A percentile compares a stretch with the other conserved stretches of the same genome.
Evolutionary conservation across 2,888 invertebrate genomes (phyloP).

Genomic region (Tetramorium bicarinatum): DNA sequence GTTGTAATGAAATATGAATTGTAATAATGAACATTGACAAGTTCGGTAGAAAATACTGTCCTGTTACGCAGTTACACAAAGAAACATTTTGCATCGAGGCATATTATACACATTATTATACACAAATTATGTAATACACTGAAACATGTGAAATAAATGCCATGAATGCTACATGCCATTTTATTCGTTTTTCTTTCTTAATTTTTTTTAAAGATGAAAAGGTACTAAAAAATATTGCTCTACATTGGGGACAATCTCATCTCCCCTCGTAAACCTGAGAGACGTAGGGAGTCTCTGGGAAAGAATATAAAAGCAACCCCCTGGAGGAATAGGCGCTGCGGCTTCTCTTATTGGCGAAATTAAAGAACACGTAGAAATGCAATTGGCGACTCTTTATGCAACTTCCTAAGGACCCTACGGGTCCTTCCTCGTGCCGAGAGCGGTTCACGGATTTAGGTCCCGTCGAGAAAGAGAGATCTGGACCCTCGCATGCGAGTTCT

Average conservation of each 20-base stretch:
- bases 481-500: conserved; percentile 50
- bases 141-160: neutral
- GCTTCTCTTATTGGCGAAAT: conserved; percentile 32
- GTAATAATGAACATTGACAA: neutral
- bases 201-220: neutral
- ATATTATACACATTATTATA: neutral
- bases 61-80: neutral
- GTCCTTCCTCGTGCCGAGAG: neutral
- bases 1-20: neutral
- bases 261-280: neutral
- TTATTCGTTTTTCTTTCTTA: neutral
- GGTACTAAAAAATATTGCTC: neutral
- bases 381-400: conserved; percentile 34
- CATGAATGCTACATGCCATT: neutral
- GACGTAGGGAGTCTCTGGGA: neutral
- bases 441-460: neutral
- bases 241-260: neutral
- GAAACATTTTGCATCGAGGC: neutral
- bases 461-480: conserved; percentile 36
- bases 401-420: conserved; percentile 18
- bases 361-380: conserved; percentile 46
- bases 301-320: conserved; percentile 10
- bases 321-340: neutral
- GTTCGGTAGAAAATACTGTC: neutral
- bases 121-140: neutral